Evolutionary conservation across 2,888 invertebrate genomes (phyloP).

Genomic region (Drosophila falleni): DNA sequence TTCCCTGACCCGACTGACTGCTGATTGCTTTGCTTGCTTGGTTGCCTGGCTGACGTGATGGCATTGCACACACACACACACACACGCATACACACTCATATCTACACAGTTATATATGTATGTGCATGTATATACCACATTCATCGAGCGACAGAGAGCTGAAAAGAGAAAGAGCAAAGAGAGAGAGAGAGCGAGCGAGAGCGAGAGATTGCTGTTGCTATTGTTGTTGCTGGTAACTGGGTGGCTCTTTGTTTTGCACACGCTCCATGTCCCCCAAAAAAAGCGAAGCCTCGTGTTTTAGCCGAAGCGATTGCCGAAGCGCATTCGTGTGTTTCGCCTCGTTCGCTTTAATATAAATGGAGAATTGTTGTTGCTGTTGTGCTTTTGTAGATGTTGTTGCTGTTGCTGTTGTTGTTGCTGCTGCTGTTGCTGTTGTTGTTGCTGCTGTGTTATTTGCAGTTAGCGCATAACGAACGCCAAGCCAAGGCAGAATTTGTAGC

Average conservation of each 20-base stretch:
- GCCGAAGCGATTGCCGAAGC: conserved; percentile 54
- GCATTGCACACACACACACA: conserved; percentile 68
- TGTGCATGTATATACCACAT: conserved; percentile 29
- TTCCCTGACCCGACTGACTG: conserved; percentile 74
- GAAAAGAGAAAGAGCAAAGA: conserved; percentile 7
- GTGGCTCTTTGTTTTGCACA: conserved; percentile 73
- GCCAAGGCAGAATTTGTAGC: conserved; percentile 58
- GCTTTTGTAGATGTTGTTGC: conserved; percentile 21
- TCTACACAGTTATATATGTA: conserved; percentile 17
- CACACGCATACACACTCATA: conserved; percentile 14
- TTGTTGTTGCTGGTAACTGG: conserved; percentile 58
- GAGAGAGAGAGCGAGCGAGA: conserved; percentile 28
- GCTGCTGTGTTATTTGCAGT: conserved; percentile 54
- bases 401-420: conserved; percentile 21
- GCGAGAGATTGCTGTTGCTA: conserved; percentile 27
- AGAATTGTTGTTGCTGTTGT: conserved; percentile 40
- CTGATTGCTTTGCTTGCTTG: conserved; percentile 79
- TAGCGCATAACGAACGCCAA: conserved; percentile 60
- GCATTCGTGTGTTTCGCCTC: conserved; percentile 54
- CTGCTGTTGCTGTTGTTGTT: conserved; percentile 28
- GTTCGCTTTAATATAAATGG: conserved; percentile 62
- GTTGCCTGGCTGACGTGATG: conserved; percentile 76
- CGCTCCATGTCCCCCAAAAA: conserved; percentile 43
- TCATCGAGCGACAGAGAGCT: conserved; percentile 10
- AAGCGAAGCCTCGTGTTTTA: conserved; percentile 41